These are phyloP conservation scores for Hyles lineata DNA, from an alignment of 2,888 invertebrate species.

Conservation along the genomic window DNA sequence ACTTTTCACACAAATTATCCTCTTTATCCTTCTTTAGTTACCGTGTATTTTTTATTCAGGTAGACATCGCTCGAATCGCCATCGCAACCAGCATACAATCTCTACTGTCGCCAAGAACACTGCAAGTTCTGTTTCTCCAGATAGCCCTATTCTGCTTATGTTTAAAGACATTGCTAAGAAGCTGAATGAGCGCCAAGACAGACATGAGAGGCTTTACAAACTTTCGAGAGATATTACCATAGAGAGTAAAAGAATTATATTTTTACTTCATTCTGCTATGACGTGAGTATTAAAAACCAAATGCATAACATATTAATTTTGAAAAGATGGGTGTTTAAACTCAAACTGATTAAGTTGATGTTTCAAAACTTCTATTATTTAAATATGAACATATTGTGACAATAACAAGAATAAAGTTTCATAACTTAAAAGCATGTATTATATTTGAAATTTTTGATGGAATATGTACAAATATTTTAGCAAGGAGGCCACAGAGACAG, in stretches of 20 bases:
- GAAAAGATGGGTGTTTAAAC: no score
- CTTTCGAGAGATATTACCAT: slow-evolving; percentile 93
- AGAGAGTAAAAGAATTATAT: slow-evolving; percentile 95
- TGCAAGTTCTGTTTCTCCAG: slow-evolving; percentile 59
- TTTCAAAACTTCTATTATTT: no score
- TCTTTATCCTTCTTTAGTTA: no score
- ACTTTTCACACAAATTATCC: no score
- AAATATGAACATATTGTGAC: no score
- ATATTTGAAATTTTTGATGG: no score
- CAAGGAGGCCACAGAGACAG: slow-evolving; percentile 63
- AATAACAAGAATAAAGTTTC: no score
- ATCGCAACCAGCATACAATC: slow-evolving; percentile 56
- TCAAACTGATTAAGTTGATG: no score
- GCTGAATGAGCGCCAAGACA: slow-evolving; percentile 92
- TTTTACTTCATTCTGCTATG: slow-evolving; percentile 90
- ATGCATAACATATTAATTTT: not conserved
- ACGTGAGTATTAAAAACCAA: slow-evolving; percentile 70
- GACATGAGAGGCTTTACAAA: slow-evolving; percentile 93
- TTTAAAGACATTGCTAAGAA: slow-evolving; percentile 87
- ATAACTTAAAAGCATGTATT: no score
- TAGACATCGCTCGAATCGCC: slow-evolving; percentile 58
- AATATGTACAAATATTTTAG: slow-evolving; percentile 50
- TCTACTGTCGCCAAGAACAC: slow-evolving; percentile 66
- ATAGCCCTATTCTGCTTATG: slow-evolving; percentile 84
- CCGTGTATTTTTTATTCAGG: slow-evolving; percentile 42